Base-by-base conservation (phyloP, 2,797 vertebrate species). In the Mus caroli region DNA sequence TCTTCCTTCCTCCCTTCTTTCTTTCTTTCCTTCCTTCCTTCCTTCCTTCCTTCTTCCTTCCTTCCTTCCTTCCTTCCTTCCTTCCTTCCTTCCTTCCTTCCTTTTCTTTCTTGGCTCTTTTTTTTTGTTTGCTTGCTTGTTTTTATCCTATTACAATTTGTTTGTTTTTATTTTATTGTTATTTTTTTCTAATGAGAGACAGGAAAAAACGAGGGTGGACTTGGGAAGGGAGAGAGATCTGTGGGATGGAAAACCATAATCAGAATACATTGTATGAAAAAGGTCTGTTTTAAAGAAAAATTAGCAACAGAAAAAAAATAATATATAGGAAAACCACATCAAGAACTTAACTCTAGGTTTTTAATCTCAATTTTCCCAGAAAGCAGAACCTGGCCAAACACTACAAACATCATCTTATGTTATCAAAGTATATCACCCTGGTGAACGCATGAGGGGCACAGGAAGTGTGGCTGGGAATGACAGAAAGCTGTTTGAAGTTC, bases 331-430 rank as follows among this genome's bases (percentile, higher is more conserved):
- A 56, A 80, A 56, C 31, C 13, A 54, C 11, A n/a, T 54, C 14
- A 52, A 54, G 28, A 78, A 52, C 50, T 78, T 54, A 85, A 58
- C 86, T 92, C 34, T 54, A 62, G 10, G 14, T 73, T 37, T 69
- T 43, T 79, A 43, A 67, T 22, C 1, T 34, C 31, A 14, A 6
- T 37, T 90, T 90, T 40, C 17, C 24, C 64, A 43, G 40, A 87
- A 90, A 92, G 76, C 31, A 83, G 69, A 79, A 34, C 40, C 43
- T 40, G 46, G n/a, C 13, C 62, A 96, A 90, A 82, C 31, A 9
- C 10, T 43, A 31, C 40, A 20, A 71, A 31, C 40, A 20, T 80
- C 31, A 12, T 77, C 4, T 1, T 85, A n/a, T 14, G 31, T 64
- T 80, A 86, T 58, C 58, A 73, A 52, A 71, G 9, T 64, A 2